Evolutionary conservation across 1,140 invertebrate genomes (phyloP).

Genomic region (Orchestia grillus): DNA sequence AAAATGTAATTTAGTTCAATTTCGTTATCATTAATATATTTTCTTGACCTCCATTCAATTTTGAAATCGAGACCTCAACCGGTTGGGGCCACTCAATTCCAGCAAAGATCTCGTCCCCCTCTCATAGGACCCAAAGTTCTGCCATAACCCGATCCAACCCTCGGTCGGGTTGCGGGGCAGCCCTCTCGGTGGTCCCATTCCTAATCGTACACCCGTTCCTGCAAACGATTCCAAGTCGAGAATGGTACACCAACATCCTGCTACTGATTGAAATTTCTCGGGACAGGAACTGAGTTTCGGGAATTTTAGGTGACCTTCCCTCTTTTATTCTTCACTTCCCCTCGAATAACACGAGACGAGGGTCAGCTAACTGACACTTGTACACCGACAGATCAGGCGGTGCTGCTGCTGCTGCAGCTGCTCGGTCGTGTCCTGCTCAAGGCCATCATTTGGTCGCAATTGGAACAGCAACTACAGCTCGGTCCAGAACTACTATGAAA

Average conservation of each 20-base stretch:
- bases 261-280: not conserved
- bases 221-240: slow-evolving; percentile 22
- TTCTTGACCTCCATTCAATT: not conserved
- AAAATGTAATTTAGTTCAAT: too few relatives aligned
- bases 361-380: not conserved
- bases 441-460: not conserved
- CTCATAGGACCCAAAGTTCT: not conserved
- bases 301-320: slow-evolving; percentile 6
- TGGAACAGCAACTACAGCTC: not conserved
- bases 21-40: not conserved
- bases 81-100: not conserved
- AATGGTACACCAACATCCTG: slow-evolving; percentile 43
- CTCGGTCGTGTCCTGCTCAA: not conserved
- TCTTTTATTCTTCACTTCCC: not conserved
- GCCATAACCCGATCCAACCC: not conserved
- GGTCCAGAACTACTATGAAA: not conserved
- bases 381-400: not conserved
- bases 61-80: not conserved
- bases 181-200: slow-evolving; percentile 55
- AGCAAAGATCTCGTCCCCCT: not conserved
- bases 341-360: not conserved
- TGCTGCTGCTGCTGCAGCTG: not conserved
- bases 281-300: slow-evolving; percentile 2
- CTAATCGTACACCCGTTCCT: slow-evolving; percentile 51
- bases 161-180: not conserved